phyloP scores from a whole-genome alignment of 2,797 vertebrate genomes.

The Buceros bicornis region DNA sequence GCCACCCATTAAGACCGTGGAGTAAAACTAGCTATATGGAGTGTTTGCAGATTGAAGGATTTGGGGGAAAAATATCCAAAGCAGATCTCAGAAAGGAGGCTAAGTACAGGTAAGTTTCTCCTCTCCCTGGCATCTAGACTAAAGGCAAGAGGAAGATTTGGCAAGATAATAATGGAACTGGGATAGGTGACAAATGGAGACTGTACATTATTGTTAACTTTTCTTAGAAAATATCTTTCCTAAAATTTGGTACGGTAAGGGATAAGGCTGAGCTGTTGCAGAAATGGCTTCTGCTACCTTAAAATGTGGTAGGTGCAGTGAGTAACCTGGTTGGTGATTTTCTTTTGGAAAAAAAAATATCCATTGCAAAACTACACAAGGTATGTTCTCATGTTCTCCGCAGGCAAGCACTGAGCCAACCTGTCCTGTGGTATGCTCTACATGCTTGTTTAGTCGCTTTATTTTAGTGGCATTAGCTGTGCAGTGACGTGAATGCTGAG shows the following conservation, averaged over 20 bases:
- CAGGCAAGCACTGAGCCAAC: neutral
- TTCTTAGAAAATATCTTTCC: neutral
- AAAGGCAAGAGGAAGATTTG: neutral
- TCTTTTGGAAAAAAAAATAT: neutral
- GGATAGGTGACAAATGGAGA: neutral
- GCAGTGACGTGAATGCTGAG: neutral
- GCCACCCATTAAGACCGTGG: neutral
- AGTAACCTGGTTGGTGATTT: neutral
- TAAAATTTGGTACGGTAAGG: neutral
- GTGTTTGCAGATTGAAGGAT: neutral
- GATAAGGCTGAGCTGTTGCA: neutral
- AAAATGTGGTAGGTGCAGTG: neutral
- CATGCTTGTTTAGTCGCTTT: neutral
- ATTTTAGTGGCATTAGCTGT: neutral
- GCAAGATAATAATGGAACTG: neutral
- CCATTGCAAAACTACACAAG: neutral
- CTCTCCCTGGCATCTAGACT: neutral
- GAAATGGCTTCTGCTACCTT: neutral
- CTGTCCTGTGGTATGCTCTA: neutral
- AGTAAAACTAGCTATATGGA: neutral
- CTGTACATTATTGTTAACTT: neutral
- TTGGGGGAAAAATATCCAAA: neutral
- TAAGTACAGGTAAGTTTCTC: neutral
- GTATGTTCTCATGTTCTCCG: rapidly evolving
- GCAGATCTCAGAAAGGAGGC: neutral